Evolutionary conservation across 2,888 invertebrate species (phyloP).

Genomic region (Ariolimax columbianus): DNA sequence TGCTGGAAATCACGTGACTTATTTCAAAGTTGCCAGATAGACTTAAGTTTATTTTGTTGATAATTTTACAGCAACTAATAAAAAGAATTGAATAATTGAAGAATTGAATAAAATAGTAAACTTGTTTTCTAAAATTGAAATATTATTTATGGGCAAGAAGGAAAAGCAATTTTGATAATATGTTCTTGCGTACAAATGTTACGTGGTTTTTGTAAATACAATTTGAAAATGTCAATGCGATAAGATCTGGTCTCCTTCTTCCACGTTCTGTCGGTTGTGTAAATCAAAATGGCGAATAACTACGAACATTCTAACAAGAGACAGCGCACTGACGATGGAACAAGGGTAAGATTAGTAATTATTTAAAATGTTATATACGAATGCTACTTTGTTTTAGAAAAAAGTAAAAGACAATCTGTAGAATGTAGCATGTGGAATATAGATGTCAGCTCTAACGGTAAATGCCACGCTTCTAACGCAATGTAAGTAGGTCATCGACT

Average conservation of each 20-base stretch:
- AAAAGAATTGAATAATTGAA: no score
- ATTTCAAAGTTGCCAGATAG: no score
- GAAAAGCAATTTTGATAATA: no score
- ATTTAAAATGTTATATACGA: neutral
- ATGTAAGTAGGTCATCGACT: neutral
- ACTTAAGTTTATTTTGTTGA: no score
- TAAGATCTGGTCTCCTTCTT: constrained; percentile 17
- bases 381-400: neutral
- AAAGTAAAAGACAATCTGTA: neutral
- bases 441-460: neutral
- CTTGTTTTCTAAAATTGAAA: no score
- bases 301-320: constrained; percentile 50
- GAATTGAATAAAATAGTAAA: no score
- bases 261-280: neutral
- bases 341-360: constrained; percentile 21
- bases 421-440: neutral
- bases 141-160: no score
- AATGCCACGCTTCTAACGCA: neutral
- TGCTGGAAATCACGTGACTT: no score
- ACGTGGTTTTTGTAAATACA: no score
- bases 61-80: no score
- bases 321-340: constrained; percentile 49
- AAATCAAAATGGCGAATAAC: constrained; percentile 45
- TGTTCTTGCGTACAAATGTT: no score
- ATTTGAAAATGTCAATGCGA: no score